These are phyloP conservation scores for Leptinotarsa lineolata DNA, from an alignment of 1,140 invertebrate genomes.

Conservation along the genomic window DNA sequence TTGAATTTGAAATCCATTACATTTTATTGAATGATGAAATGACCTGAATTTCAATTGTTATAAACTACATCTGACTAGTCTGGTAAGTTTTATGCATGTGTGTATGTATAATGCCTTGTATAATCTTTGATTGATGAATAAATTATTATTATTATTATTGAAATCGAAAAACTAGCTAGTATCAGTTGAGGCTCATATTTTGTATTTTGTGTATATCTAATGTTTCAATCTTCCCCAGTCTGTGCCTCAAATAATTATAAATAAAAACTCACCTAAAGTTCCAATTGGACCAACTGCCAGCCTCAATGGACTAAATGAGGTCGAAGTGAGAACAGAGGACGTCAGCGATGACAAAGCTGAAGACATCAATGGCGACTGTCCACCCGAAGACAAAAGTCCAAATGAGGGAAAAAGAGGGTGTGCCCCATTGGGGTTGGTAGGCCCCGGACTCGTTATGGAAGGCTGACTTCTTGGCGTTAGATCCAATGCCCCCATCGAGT, in stretches of 20 bases:
- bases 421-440: conserved; percentile 56
- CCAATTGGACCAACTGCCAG: conserved; percentile 78
- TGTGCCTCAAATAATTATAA: not conserved
- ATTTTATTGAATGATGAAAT: too few relatives aligned
- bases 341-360: conserved; percentile 75
- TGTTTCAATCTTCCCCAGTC: too few relatives aligned
- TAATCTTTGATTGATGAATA: too few relatives aligned
- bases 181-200: too few relatives aligned
- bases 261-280: conserved; percentile 47
- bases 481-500: conserved; percentile 64
- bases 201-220: too few relatives aligned
- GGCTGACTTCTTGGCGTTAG: conserved; percentile 60
- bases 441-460: conserved; percentile 51
- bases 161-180: too few relatives aligned
- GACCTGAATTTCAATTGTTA: too few relatives aligned
- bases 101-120: too few relatives aligned
- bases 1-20: too few relatives aligned
- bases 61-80: too few relatives aligned
- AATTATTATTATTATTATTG: too few relatives aligned
- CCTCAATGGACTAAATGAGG: conserved; percentile 79
- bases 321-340: conserved; percentile 75
- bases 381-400: conserved; percentile 63
- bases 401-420: conserved; percentile 67
- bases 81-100: too few relatives aligned
- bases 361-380: conserved; percentile 64